Evolutionary conservation across 2,888 invertebrate species (phyloP).

Genomic region (Heliconius ethilla): DNA sequence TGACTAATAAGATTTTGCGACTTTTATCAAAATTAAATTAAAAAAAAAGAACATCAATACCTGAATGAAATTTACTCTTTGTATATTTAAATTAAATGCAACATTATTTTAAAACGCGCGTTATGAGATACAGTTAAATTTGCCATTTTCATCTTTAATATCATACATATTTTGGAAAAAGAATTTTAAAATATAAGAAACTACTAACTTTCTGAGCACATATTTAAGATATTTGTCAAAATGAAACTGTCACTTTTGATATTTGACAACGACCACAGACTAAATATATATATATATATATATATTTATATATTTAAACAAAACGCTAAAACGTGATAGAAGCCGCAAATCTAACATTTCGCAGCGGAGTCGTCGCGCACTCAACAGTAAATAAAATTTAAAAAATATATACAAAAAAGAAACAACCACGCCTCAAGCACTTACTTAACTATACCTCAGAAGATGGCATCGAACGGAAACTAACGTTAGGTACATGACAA

Average conservation of each 20-base stretch:
- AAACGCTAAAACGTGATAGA: conserved; percentile 6
- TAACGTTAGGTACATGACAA: conserved; percentile 18
- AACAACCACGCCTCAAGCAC: conserved; percentile 58
- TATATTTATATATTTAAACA: background rate
- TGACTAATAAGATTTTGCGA: conserved; percentile 30
- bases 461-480: conserved; percentile 23
- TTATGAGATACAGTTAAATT: background rate
- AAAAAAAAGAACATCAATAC: background rate
- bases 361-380: conserved; percentile 36
- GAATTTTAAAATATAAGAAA: background rate
- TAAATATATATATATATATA: background rate
- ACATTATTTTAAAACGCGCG: background rate
- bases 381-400: conserved; percentile 65
- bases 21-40: conserved; percentile 21
- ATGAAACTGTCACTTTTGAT: background rate
- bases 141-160: background rate
- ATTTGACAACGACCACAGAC: conserved; percentile 9
- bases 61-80: background rate
- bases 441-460: conserved; percentile 46
- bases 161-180: background rate
- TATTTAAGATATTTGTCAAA: background rate
- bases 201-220: background rate
- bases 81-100: conserved; percentile 6
- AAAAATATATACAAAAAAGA: conserved; percentile 52
- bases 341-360: conserved; percentile 19